Evolutionary conservation across 2,888 invertebrate genomes (phyloP), one percentile per base, ranked within the genome.

Genomic region (Napeogenes inachia): DNA sequence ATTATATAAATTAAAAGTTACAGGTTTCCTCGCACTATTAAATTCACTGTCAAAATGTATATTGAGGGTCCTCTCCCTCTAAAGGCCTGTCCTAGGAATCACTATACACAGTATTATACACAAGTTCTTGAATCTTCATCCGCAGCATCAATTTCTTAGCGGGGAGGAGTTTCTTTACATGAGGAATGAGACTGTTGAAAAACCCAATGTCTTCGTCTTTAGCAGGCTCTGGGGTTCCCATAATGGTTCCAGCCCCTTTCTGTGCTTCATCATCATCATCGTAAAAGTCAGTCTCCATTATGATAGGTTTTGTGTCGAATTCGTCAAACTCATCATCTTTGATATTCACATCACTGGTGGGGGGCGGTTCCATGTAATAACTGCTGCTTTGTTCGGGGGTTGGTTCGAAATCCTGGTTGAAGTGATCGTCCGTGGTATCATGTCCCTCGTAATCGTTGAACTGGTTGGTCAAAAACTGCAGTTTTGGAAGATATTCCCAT

Each of bases 291-390:
- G 89, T 87, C 65, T 90, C 89, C 81, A 85, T 82, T 45, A 90
- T 87, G 2, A 89, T 80, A 10, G 89, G 89, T 73, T 90, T 90
- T 0, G 88, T 85, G 33, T 90, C 89, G 62, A 90, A 90, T 68
- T 90, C 89, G 32, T 90, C 89, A 45, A 84, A 89, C n/a, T 89
- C 89, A 4, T 89, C 89, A 2, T 89, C 88, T 73, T 86, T 87
- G 0, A 80, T 76, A 46, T 68, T 75, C 0, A 75, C 75, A 0
- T 75, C 75, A 21, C 66, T 62, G 2, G 67, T 13, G 13, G 66
- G 55, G 6, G 78, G 59, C 8, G 80, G 77, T 10, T 85, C 86
- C 38, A 84, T 68, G 57, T 76, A 76, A 45, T 83, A 88, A 38
- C 77, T 83, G 54, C 74, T 81, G 30, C 80, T 72, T 10, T 80